A percentile compares a stretch with the other conserved stretches of the same genome.
These are phyloP conservation scores for Bombycilla garrulus DNA, from an alignment of 2,113 vertebrate genomes.

Conservation along the genomic window DNA sequence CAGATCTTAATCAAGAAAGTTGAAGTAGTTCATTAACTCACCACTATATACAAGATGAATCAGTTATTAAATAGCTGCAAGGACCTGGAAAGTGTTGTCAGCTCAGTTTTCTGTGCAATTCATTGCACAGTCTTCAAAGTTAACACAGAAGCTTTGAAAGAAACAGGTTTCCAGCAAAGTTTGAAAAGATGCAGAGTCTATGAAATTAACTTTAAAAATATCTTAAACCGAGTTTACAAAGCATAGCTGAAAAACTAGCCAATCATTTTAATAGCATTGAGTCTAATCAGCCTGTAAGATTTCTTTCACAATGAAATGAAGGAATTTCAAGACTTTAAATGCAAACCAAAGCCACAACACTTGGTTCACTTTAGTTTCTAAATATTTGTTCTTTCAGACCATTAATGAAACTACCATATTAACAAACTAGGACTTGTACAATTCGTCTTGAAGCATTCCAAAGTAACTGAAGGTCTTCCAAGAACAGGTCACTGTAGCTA, in stretches of 20 bases:
- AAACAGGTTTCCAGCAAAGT: not conserved
- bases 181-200: not conserved
- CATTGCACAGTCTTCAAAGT: not conserved
- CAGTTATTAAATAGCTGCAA: not conserved
- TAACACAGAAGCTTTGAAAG: not conserved
- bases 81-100: not conserved
- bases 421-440: not conserved
- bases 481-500: not conserved
- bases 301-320: not conserved
- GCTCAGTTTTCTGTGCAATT: not conserved
- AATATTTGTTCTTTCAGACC: not conserved
- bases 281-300: not conserved
- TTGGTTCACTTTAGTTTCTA: not conserved
- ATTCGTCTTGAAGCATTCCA: not conserved
- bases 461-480: not conserved
- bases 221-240: not conserved
- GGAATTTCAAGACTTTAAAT: not conserved
- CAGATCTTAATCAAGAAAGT: not conserved
- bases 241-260: not conserved
- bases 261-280: not conserved
- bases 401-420: not conserved
- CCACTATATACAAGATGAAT: not conserved
- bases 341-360: not conserved
- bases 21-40: not conserved
- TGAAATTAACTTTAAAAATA: not conserved